These are phyloP conservation scores for Otolemur crassicaudatus DNA, from an alignment of 2,797 vertebrate species.

Conservation along the genomic window DNA sequence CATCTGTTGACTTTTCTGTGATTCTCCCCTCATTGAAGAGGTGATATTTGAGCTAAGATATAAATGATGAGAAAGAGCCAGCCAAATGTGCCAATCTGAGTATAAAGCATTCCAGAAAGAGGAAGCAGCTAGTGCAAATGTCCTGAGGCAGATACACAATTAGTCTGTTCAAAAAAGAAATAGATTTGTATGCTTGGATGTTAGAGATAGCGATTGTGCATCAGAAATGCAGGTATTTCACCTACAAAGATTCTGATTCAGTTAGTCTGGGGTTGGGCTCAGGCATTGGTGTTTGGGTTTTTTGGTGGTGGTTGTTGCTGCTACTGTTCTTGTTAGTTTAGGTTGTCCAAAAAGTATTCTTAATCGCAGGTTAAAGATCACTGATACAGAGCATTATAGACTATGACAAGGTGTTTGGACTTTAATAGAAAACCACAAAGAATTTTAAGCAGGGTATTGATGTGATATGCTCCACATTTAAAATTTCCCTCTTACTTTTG, in stretches of 20 bases:
- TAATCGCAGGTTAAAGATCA: conserved; percentile 38
- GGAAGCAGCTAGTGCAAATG: not conserved
- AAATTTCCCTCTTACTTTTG: not conserved
- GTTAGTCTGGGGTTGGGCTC: not conserved
- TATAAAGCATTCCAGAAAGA: not conserved
- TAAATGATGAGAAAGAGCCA: not conserved
- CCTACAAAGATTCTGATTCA: not conserved
- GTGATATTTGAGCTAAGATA: not conserved
- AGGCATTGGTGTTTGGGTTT: not conserved
- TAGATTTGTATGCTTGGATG: not conserved
- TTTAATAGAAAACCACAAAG: not conserved
- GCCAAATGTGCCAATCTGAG: not conserved
- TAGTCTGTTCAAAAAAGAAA: not conserved
- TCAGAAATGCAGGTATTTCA: not conserved
- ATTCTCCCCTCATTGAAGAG: not conserved
- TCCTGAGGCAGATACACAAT: not conserved
- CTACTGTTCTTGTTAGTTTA: not conserved
- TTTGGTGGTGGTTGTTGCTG: not conserved
- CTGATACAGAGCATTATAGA: not conserved
- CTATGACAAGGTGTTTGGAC: not conserved
- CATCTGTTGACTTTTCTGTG: not conserved
- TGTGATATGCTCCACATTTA: not conserved
- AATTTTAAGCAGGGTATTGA: conserved; percentile 18
- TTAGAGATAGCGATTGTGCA: not conserved
- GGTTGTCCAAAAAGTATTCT: not conserved